Evolutionary conservation across 2,113 vertebrate species (phyloP), one percentile per base, ranked within the genome.

Genomic region (Addax nasomaculatus): DNA sequence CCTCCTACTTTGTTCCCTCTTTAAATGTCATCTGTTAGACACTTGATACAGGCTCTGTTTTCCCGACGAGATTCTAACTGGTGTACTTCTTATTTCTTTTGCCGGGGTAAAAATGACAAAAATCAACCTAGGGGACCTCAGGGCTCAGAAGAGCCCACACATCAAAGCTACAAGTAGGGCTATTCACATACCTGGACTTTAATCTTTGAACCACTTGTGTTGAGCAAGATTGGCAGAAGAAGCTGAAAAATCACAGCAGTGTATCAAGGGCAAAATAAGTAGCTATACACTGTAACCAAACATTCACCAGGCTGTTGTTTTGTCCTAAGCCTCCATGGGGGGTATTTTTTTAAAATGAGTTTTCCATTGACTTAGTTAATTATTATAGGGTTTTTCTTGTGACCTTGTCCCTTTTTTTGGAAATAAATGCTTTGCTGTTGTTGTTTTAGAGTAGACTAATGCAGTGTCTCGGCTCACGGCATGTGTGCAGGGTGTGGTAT

Each of bases 361-460:
- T 98, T 98, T 98, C 98, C 98, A 96, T 64, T 95, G 96, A 97
- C 96, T 97, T 97, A 80, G 97, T 98, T 98, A 98, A 97, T 98
- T 96, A 98, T 98, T 98, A 98, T 70, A 89, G 81, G 67, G 64
- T 39, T 97, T 97, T 85, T 94, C 96, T 98, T 93, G 36, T 98
- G 96, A 98, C 97, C 96, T 97, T 98, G 97, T 91, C 81, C 89
- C 62, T 93, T 97, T 90, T 90, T 97, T 81, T 85, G 57, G 81
- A 94, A 97, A 95, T 96, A 93, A 98, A 91, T 97, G 83, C 89
- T 97, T 97, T 94, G 81, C 58, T 97, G 93, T 81, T 97, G 94
- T 97, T 97, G 85, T 95, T 97, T 98, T 93, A 95, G 91, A 88
- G 49, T 94, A 93, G 76, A 98, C 80, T 94, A 78, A 89, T 83